phyloP scores from a whole-genome alignment of 1,140 invertebrate species.

The Hypothenemus hampei region DNA sequence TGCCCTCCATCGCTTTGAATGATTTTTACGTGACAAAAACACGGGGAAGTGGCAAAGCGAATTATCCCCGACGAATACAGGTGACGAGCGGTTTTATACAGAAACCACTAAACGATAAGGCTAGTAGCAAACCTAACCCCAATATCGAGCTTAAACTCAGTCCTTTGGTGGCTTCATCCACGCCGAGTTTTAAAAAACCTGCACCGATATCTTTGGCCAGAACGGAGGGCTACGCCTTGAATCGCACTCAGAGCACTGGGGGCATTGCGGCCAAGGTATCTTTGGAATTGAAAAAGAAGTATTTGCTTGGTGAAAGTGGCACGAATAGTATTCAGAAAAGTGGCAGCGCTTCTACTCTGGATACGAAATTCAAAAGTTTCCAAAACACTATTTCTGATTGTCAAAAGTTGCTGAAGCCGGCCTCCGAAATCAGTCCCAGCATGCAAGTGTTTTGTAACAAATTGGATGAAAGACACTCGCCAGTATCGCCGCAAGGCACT shows the following conservation, averaged over 20 bases:
- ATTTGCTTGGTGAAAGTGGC: conserved; percentile 64
- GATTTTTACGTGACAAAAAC: conserved; percentile 52
- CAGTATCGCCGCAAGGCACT: conserved; percentile 37
- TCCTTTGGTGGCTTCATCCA: conserved; percentile 48
- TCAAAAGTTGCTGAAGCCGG: conserved; percentile 79
- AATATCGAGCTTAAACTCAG: conserved; percentile 50
- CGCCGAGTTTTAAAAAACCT: conserved; percentile 42
- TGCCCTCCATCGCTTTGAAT: conserved; percentile 62
- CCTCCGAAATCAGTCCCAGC: conserved; percentile 65
- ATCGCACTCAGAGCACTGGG: conserved; percentile 76
- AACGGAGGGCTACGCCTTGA: conserved; percentile 67
- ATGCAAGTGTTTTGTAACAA: conserved; percentile 63
- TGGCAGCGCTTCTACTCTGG: conserved; percentile 77
- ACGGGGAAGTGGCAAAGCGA: conserved; percentile 42
- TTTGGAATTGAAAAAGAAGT: conserved; percentile 78
- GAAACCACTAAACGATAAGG: conserved; percentile 31
- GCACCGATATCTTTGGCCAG: conserved; percentile 48
- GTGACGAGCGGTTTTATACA: conserved; percentile 46
- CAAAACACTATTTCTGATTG: conserved; percentile 82
- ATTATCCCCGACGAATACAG: conserved; percentile 57
- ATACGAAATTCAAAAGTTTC: conserved; percentile 76
- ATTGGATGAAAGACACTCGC: conserved; percentile 37
- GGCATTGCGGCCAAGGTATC: conserved; percentile 81
- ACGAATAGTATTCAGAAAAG: conserved; percentile 69
- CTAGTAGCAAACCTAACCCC: conserved; percentile 23